Conservation (phyloP, 2,888 invertebrate genomes). For the Callosobruchus maculatus region DNA sequence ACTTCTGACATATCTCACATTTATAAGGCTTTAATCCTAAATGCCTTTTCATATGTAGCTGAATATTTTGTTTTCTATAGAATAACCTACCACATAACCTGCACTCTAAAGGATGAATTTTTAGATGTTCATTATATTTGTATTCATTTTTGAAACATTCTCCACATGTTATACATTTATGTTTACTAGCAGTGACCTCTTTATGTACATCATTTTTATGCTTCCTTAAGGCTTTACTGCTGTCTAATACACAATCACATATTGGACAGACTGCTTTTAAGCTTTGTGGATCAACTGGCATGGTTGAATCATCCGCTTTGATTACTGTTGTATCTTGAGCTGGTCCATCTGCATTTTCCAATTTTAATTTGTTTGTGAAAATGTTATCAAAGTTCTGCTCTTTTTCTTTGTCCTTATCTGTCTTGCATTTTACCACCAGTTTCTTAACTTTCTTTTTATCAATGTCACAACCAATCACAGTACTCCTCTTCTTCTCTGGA, state of each 20-base stretch:
- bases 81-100: conserved; percentile 77
- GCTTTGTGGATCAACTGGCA: conserved; percentile 14
- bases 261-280: conserved; percentile 35
- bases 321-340: conserved; percentile 40
- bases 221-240: conserved; percentile 40
- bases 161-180: conserved; percentile 61
- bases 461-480: conserved; percentile 33
- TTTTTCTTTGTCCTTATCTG: conserved; percentile 33
- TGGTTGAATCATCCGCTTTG: conserved; percentile 18
- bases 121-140: conserved; percentile 69
- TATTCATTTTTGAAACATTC: conserved; percentile 66
- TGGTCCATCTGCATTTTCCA: conserved; percentile 27
- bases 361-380: conserved; percentile 42
- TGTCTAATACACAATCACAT: conserved; percentile 37
- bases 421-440: conserved; percentile 39
- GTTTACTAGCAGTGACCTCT: conserved; percentile 41
- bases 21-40: conserved; percentile 64
- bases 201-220: conserved; percentile 53
- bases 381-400: conserved; percentile 47
- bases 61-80: conserved; percentile 67
- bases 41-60: conserved; percentile 76
- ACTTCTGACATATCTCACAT: conserved; percentile 77
- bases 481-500: conserved; percentile 44
- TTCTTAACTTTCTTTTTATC: conserved; percentile 41
- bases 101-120: conserved; percentile 78